A percentile compares a stretch with the other conserved stretches of the same genome.
Conservation (phyloP, 1,140 invertebrate genomes). For the Solen grandis region DNA sequence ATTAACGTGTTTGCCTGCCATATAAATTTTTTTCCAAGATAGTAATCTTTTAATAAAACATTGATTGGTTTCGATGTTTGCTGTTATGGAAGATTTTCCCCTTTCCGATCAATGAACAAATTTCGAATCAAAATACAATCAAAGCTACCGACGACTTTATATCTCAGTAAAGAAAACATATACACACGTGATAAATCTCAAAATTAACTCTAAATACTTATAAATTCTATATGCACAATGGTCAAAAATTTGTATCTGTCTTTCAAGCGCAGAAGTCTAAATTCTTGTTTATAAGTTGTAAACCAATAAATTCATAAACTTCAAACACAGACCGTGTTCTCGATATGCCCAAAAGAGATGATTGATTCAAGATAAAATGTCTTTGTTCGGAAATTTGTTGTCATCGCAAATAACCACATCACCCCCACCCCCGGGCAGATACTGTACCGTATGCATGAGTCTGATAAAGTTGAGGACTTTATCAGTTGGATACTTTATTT, state of each 20-base stretch:
- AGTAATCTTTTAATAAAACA: too few relatives aligned
- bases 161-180: constrained; percentile 39
- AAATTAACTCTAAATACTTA: constrained; percentile 53
- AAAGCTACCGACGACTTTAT: too few relatives aligned
- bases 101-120: background rate
- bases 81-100: background rate
- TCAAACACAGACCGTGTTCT: too few relatives aligned
- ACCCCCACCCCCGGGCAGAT: constrained; percentile 23
- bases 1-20: too few relatives aligned
- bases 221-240: constrained; percentile 49
- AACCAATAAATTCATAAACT: too few relatives aligned
- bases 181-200: constrained; percentile 30
- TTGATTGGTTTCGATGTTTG: background rate
- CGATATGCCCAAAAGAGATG: constrained; percentile 22
- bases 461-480: too few relatives aligned
- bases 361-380: constrained; percentile 43
- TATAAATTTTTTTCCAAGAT: too few relatives aligned
- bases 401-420: background rate
- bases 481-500: too few relatives aligned
- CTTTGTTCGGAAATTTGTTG: constrained; percentile 36
- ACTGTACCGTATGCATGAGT: constrained; percentile 13
- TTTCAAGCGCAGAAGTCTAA: too few relatives aligned
- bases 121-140: background rate
- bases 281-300: too few relatives aligned
- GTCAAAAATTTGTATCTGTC: constrained; percentile 49